Conservation (phyloP, 2,797 vertebrate genomes). For the Gorsachius magnificus region DNA sequence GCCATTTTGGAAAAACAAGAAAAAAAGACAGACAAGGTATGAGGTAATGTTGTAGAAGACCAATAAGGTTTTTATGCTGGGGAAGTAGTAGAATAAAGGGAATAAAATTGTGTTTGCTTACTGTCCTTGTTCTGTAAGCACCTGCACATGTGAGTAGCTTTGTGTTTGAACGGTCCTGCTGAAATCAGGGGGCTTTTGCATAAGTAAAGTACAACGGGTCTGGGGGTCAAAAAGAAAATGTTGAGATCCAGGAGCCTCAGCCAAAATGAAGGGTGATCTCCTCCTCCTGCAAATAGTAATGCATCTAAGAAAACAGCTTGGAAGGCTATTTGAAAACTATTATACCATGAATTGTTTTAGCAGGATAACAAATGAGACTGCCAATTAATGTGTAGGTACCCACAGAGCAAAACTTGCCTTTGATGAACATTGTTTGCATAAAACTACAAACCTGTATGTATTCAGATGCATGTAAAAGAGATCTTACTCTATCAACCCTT, state of each 20-base stretch:
- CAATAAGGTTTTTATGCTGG: not conserved
- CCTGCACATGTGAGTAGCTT: not conserved
- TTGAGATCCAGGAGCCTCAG: not conserved
- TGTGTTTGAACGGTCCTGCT: not conserved
- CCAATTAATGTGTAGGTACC: not conserved
- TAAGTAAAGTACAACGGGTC: not conserved
- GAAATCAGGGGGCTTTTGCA: not conserved
- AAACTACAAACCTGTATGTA: not conserved
- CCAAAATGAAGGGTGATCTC: not conserved
- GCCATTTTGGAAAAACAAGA: slow-evolving; percentile 93
- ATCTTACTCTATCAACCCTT: not conserved
- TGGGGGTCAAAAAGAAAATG: not conserved
- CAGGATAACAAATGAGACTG: not conserved
- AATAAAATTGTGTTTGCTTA: not conserved
- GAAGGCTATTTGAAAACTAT: not conserved
- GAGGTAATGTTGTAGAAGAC: slow-evolving; percentile 17
- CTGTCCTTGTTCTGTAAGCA: not conserved
- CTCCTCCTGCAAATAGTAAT: not conserved
- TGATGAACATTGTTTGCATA: not conserved
- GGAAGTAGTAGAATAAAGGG: not conserved
- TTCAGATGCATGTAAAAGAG: not conserved
- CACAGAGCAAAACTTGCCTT: not conserved
- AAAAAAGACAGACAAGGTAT: slow-evolving; percentile 96
- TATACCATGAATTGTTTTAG: not conserved
- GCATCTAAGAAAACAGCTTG: not conserved